Percentiles rank a stretch among this genome's conserved stretches.
Evolutionary conservation across 2,113 vertebrate genomes (phyloP).

Genomic region (Catharus bicknelli): DNA sequence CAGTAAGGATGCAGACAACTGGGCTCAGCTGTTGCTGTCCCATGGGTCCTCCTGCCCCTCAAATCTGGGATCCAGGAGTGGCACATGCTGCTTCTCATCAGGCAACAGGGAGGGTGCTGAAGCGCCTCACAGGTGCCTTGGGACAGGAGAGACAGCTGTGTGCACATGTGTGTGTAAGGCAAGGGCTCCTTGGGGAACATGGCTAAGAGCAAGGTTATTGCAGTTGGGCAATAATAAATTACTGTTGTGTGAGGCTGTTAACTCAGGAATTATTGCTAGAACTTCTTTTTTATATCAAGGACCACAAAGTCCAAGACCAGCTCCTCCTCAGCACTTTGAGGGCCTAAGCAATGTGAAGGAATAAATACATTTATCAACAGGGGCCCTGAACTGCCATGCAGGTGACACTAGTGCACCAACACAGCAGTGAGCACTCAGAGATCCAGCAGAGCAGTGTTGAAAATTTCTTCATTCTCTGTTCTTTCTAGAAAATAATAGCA

Average conservation of each 20-base stretch:
- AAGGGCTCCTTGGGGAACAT: background rate
- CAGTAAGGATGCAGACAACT: background rate
- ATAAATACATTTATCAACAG: background rate
- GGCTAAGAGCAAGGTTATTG: background rate
- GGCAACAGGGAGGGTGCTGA: background rate
- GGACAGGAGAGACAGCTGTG: background rate
- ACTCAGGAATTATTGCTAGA: background rate
- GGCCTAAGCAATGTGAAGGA: background rate
- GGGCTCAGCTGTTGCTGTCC: background rate
- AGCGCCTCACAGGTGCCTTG: rapidly evolving
- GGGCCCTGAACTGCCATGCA: background rate
- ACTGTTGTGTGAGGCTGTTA: background rate
- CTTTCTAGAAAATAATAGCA: background rate
- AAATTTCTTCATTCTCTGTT: background rate
- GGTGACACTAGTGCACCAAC: background rate
- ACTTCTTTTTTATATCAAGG: background rate
- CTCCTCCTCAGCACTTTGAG: background rate
- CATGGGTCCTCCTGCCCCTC: background rate
- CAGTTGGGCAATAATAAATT: background rate
- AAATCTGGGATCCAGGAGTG: background rate
- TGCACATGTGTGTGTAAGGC: background rate
- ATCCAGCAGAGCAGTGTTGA: background rate
- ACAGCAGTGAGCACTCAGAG: background rate
- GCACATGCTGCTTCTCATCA: background rate
- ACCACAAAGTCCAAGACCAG: background rate